phyloP scores from a whole-genome alignment of 2,888 invertebrate genomes.

The Xestoiulus laeticollis region DNA sequence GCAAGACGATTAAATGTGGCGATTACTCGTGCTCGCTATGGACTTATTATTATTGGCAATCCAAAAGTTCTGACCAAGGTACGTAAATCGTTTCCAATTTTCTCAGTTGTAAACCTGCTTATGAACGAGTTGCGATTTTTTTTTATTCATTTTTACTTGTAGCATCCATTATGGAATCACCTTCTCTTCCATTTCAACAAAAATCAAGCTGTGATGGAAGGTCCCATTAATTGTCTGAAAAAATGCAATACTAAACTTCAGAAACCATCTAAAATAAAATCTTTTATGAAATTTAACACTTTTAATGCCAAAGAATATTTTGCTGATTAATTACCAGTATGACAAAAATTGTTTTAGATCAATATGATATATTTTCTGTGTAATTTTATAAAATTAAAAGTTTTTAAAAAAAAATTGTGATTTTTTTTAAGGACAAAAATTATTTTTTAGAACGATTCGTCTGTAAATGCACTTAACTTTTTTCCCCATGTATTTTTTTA shows the following conservation, averaged over 20 bases:
- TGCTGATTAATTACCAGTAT: not conserved
- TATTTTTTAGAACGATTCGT: too few relatives aligned
- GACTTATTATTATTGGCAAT: constrained; percentile 98
- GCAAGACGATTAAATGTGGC: constrained; percentile 98
- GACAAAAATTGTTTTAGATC: too few relatives aligned
- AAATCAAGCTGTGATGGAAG: constrained; percentile 95
- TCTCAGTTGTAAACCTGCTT: not conserved
- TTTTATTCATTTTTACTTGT: constrained; percentile 56
- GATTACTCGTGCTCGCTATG: constrained; percentile 95
- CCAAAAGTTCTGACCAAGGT: constrained; percentile 96
- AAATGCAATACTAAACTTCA: constrained; percentile 97
- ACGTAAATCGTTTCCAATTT: constrained; percentile 3
- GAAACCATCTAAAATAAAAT: constrained; percentile 95
- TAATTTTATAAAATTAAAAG: too few relatives aligned
- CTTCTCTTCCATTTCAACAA: constrained; percentile 97
- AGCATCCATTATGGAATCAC: constrained; percentile 98
- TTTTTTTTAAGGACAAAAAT: too few relatives aligned
- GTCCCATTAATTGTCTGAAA: constrained; percentile 95
- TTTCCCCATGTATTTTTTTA: too few relatives aligned
- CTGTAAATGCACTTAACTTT: too few relatives aligned
- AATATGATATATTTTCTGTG: too few relatives aligned
- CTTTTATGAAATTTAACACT: constrained; percentile 97
- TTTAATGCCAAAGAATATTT: constrained; percentile 76
- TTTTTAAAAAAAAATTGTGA: too few relatives aligned
- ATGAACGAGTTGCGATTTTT: not conserved